A percentile compares a stretch with the other conserved stretches of the same genome.
Evolutionary conservation across 1,140 invertebrate genomes (phyloP).

Genomic region (Parapsyche elsis): DNA sequence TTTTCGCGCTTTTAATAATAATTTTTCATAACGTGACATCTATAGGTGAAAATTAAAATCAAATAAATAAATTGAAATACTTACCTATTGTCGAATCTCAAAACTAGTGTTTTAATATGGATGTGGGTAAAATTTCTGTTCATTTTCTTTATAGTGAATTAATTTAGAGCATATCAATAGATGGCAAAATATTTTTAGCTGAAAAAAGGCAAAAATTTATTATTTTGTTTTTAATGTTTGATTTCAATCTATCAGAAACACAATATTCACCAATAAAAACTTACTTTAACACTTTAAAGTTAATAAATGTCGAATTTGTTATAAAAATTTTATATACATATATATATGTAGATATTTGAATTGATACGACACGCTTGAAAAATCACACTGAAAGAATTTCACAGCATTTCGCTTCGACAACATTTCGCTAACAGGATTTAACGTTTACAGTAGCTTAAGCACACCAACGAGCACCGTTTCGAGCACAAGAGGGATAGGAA

Average conservation of each 20-base stretch:
- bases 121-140: not conserved
- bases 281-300: too few species aligned
- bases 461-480: not conserved
- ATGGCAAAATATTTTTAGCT: too few species aligned
- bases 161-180: too few species aligned
- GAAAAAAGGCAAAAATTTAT: too few species aligned
- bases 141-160: not conserved
- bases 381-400: not conserved
- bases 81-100: not conserved
- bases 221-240: too few species aligned
- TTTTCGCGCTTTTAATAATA: not conserved
- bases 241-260: too few species aligned
- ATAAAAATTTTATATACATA: too few species aligned
- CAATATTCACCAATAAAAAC: too few species aligned
- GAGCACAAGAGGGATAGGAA: too few species aligned
- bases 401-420: not conserved
- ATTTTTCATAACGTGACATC: not conserved
- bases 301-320: too few species aligned
- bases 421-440: constrained; percentile 37
- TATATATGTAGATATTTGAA: too few species aligned
- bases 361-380: not conserved
- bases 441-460: constrained; percentile 34
- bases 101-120: not conserved
- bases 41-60: not conserved
- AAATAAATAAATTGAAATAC: not conserved